Percentiles rank a stretch among this genome's conserved stretches.
Conservation (phyloP, 64 coral and sea anemone species). For the Actinia equina region DNA sequence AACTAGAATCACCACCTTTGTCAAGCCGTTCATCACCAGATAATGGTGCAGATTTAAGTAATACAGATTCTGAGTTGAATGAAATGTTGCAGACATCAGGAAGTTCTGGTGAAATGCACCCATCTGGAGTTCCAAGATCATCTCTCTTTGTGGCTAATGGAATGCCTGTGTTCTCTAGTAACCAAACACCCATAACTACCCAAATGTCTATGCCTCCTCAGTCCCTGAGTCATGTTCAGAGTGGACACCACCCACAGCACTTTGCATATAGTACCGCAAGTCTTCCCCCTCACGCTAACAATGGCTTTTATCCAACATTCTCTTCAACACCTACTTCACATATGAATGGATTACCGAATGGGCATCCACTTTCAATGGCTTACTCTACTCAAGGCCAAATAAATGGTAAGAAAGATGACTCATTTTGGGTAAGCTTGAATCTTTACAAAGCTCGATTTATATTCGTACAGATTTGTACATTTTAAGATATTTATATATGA, state of each 20-base stretch:
- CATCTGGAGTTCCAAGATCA: background rate
- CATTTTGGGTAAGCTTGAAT: background rate
- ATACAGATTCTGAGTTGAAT: conserved; percentile 43
- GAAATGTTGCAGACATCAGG: conserved; percentile 25
- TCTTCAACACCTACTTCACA: conserved; percentile 69
- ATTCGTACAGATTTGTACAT: no score
- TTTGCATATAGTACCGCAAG: background rate
- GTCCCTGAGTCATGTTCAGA: background rate
- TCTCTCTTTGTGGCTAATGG: conserved; percentile 7
- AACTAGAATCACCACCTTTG: conserved; percentile 4
- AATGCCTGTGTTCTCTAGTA: background rate
- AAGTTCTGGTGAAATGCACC: conserved; percentile 17
- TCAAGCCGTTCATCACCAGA: conserved; percentile 36
- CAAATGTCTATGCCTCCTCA: background rate
- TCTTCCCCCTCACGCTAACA: conserved; percentile 16
- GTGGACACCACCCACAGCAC: background rate
- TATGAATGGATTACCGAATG: conserved; percentile 31
- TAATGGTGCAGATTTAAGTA: conserved; percentile 40
- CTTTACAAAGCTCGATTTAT: background rate
- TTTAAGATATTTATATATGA: no score
- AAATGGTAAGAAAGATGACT: background rate
- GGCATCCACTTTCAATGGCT: conserved; percentile 7
- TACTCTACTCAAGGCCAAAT: background rate
- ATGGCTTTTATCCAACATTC: conserved; percentile 69
- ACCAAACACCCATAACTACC: background rate